phyloP scores from a whole-genome alignment of 2,797 vertebrate species.

The Triplophysa yarkandensis region DNA sequence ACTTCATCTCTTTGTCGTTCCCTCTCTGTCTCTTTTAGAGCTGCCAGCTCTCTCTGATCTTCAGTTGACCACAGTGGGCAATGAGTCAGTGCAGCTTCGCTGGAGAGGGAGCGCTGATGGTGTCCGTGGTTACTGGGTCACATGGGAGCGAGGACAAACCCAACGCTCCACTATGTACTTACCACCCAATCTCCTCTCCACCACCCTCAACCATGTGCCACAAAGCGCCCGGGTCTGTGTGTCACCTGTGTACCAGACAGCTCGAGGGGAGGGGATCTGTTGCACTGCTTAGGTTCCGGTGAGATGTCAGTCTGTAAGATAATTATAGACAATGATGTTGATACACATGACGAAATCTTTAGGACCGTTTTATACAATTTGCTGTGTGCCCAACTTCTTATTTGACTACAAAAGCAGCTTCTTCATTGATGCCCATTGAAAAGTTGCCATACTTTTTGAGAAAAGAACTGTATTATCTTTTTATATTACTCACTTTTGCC shows the following conservation, averaged over 20 bases:
- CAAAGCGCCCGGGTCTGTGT: constrained; percentile 76
- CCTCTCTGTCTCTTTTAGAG: constrained; percentile 67
- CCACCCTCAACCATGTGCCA: constrained; percentile 72
- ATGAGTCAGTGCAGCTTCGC: constrained; percentile 75
- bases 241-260: constrained; percentile 76
- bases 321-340: neutral
- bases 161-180: constrained; percentile 71
- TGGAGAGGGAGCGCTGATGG: constrained; percentile 69
- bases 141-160: constrained; percentile 70
- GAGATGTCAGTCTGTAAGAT: neutral
- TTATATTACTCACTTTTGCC: no score
- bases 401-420: neutral
- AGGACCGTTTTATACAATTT: neutral
- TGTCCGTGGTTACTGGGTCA: constrained; percentile 80
- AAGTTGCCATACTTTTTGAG: neutral
- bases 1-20: constrained; percentile 46
- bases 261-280: constrained; percentile 77
- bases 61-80: constrained; percentile 75
- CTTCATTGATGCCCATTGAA: neutral
- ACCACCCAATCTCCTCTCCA: constrained; percentile 73
- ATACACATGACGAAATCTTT: neutral
- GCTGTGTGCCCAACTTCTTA: no score
- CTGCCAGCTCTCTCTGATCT: constrained; percentile 76
- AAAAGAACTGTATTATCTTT: no score
- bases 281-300: constrained; percentile 68